phyloP scores from a whole-genome alignment of 1,140 invertebrate species.

The Nymphalis io region DNA sequence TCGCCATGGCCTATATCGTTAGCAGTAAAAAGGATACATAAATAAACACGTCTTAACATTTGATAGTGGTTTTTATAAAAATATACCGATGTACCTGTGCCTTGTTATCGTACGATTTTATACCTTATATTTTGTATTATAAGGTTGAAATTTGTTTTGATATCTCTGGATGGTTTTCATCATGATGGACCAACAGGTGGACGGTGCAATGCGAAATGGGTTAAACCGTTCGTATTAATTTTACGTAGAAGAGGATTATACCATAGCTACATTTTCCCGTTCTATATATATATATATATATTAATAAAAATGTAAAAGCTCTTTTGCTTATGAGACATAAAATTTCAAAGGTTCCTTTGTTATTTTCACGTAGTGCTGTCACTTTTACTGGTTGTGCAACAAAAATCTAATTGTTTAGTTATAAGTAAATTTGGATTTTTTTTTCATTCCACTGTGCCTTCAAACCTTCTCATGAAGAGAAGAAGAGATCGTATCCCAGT shows the following conservation, averaged over 20 bases:
- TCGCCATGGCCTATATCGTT: slow-evolving; percentile 38
- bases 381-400: too few relatives aligned
- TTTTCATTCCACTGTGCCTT: too few relatives aligned
- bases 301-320: too few relatives aligned
- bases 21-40: slow-evolving; percentile 50
- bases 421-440: too few relatives aligned
- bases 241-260: not conserved
- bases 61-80: slow-evolving; percentile 48
- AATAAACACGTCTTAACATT: slow-evolving; percentile 53
- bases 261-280: not conserved
- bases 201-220: slow-evolving; percentile 19
- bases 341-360: too few relatives aligned
- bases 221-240: slow-evolving; percentile 4
- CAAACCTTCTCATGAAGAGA: too few relatives aligned
- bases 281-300: too few relatives aligned
- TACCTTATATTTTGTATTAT: not conserved
- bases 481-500: too few relatives aligned
- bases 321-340: too few relatives aligned
- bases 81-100: slow-evolving; percentile 17
- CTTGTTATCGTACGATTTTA: not conserved
- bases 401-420: too few relatives aligned
- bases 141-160: slow-evolving; percentile 7
- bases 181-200: slow-evolving; percentile 27
- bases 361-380: too few relatives aligned
- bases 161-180: slow-evolving; percentile 2